Conservation (phyloP, 2,888 invertebrate species). For the Phlogophora meticulosa region DNA sequence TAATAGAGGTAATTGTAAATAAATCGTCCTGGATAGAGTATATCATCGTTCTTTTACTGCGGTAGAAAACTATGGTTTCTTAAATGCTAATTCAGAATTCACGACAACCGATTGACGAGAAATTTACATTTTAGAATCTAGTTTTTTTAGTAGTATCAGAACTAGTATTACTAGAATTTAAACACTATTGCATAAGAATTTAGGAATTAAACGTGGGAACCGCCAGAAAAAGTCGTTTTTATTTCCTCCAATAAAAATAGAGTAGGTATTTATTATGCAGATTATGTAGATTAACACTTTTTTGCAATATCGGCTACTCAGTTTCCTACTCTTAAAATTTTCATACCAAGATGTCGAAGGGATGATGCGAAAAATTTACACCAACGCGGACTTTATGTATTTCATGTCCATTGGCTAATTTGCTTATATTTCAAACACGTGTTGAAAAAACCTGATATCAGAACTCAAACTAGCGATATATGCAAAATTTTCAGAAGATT, state of each 20-base stretch:
- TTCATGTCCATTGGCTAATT: constrained; percentile 6
- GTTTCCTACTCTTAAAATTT: not conserved
- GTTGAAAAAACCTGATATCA: constrained; percentile 7
- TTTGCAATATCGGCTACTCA: constrained; percentile 1
- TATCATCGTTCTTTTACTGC: not conserved
- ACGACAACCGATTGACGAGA: not conserved
- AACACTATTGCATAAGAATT: constrained; percentile 8
- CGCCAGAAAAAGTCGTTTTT: not conserved
- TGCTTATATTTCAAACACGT: not conserved
- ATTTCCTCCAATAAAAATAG: constrained; percentile 19
- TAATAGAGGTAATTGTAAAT: too few relatives aligned
- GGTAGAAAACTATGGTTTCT: not conserved
- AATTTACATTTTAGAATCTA: not conserved
- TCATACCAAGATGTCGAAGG: not conserved
- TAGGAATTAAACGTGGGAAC: constrained; percentile 10
- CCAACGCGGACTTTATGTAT: not conserved
- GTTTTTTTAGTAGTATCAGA: not conserved
- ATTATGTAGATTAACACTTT: constrained; percentile 3
- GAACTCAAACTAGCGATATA: not conserved
- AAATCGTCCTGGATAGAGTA: too few relatives aligned
- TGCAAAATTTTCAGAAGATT: not conserved
- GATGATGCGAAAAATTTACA: not conserved
- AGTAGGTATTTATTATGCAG: constrained; percentile 15
- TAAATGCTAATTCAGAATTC: too few relatives aligned
- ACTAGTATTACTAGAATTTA: constrained; percentile 10